Evolutionary conservation across 2,797 vertebrate species (phyloP).

Genomic region (Atherinosoma microstoma): DNA sequence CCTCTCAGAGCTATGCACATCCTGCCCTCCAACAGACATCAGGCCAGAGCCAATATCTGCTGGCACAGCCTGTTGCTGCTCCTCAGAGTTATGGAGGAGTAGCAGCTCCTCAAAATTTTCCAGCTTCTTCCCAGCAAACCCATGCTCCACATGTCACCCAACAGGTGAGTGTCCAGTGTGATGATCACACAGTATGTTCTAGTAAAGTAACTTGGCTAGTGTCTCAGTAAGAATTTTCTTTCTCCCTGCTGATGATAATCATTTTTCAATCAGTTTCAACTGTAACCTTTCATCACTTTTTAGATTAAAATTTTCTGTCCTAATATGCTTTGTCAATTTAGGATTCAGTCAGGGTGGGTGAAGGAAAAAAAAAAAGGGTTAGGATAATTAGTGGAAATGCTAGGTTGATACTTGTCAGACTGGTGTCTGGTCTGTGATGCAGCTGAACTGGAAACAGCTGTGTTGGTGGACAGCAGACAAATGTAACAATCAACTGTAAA

Average conservation of each 20-base stretch:
- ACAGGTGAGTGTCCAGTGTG: conserved; percentile 55
- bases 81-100: conserved; percentile 52
- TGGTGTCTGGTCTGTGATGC: conserved; percentile 34
- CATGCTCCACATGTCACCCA: conserved; percentile 49
- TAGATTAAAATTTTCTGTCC: conserved; percentile 64
- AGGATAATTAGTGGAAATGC: not conserved
- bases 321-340: conserved; percentile 31
- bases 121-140: conserved; percentile 50
- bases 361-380: conserved; percentile 10
- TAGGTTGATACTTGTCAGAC: conserved; percentile 4
- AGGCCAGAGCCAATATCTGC: conserved; percentile 58
- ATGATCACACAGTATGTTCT: conserved; percentile 5
- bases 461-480: conserved; percentile 33
- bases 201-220: conserved; percentile 6
- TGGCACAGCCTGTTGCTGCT: conserved; percentile 60
- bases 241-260: conserved; percentile 10
- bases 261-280: conserved; percentile 42
- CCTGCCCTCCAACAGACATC: conserved; percentile 67
- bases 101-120: conserved; percentile 37
- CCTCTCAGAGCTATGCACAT: conserved; percentile 65
- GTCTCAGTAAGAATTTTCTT: conserved; percentile 36
- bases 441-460: conserved; percentile 47
- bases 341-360: conserved; percentile 4
- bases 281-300: conserved; percentile 58
- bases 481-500: conserved; percentile 46